Evolutionary conservation across 2,888 invertebrate genomes (phyloP).

Genomic region (Scrobipalpa costella): DNA sequence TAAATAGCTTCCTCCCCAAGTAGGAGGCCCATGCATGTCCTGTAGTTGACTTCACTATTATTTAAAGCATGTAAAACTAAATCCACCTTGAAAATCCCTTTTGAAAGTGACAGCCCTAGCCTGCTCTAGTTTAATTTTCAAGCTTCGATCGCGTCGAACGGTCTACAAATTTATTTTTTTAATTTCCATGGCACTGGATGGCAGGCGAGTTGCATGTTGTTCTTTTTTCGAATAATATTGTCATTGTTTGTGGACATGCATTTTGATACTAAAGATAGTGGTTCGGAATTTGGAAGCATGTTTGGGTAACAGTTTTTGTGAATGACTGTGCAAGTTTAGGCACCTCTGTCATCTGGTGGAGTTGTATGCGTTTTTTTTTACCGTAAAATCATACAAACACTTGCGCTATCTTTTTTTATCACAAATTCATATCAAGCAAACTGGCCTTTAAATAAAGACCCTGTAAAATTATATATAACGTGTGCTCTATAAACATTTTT

Average conservation of each 20-base stretch:
- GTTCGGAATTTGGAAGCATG: conserved; percentile 60
- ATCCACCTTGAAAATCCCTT: no score
- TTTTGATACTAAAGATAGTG: conserved; percentile 57
- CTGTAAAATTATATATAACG: no score
- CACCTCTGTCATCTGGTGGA: neutral
- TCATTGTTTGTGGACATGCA: conserved; percentile 76
- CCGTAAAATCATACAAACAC: neutral
- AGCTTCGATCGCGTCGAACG: conserved; percentile 62
- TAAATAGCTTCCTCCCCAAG: no score
- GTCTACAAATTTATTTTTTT: conserved; percentile 66
- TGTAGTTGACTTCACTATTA: no score
- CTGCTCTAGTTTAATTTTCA: conserved; percentile 58
- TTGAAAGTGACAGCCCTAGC: conserved; percentile 48
- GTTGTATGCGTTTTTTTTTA: neutral
- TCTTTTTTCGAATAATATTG: conserved; percentile 65
- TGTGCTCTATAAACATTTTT: no score
- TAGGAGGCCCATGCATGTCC: no score
- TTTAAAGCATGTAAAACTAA: no score
- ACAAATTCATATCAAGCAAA: no score
- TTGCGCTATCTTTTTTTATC: no score
- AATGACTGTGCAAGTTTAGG: conserved; percentile 58
- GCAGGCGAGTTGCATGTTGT: conserved; percentile 58
- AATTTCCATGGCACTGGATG: conserved; percentile 49
- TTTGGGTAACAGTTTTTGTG: conserved; percentile 55
- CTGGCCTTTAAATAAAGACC: no score